Conservation (phyloP, 2,888 invertebrate genomes). For the Biston stratarius region DNA sequence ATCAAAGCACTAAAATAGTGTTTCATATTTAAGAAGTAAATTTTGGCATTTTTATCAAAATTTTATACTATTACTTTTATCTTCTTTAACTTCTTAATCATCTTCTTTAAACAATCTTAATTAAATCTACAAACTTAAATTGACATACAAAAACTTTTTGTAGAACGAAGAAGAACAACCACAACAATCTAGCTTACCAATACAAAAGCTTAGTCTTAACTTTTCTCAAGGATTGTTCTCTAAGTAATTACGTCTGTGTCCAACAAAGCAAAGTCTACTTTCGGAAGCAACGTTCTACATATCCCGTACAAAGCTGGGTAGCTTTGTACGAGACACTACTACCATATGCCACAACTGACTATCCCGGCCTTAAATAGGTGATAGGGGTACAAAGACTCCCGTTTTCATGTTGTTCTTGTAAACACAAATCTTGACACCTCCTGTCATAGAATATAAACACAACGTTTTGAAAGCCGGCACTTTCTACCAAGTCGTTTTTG, state of each 20-base stretch:
- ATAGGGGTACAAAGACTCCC: background rate
- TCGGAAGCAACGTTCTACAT: conserved; percentile 21
- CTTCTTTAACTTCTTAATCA: too few species aligned
- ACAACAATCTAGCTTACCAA: background rate
- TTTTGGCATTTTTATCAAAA: too few species aligned
- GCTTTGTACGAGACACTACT: conserved; percentile 16
- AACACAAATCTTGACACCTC: background rate
- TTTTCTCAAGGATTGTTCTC: conserved; percentile 26
- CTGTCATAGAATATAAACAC: too few species aligned
- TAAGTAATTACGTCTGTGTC: conserved; percentile 17
- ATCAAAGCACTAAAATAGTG: too few species aligned
- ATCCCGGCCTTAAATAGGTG: conserved; percentile 23
- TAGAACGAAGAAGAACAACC: too few species aligned
- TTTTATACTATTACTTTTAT: too few species aligned
- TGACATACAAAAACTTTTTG: too few species aligned
- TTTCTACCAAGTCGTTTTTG: too few species aligned
- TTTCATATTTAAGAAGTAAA: too few species aligned
- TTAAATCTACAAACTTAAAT: too few species aligned
- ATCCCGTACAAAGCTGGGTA: conserved; percentile 28
- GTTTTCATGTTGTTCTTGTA: conserved; percentile 1
- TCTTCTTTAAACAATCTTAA: too few species aligned
- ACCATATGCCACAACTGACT: conserved; percentile 25
- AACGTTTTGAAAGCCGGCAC: too few species aligned
- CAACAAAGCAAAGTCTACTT: conserved; percentile 11
- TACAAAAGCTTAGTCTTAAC: background rate